Percentiles rank a stretch among this genome's conserved stretches.
phyloP scores from a whole-genome alignment of 2,797 vertebrate species.

The Hoplostethus atlanticus region DNA sequence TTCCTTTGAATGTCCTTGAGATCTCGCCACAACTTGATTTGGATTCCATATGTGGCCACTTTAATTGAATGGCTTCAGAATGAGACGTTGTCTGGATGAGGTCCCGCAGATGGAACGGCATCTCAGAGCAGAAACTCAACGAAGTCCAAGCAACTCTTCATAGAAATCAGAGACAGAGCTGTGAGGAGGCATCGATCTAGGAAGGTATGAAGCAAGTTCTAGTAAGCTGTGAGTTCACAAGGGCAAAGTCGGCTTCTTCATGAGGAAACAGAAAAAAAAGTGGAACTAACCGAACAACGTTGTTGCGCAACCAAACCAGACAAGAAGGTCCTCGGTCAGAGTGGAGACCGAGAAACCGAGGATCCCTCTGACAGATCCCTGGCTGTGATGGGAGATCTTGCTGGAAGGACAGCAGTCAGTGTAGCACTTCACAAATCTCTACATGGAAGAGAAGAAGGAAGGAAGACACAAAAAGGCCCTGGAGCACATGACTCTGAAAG shows the following conservation, averaged over 20 bases:
- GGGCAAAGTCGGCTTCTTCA: conserved; percentile 11
- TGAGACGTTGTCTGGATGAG: too few species aligned
- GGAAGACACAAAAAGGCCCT: conserved; percentile 36
- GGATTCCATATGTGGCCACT: too few species aligned
- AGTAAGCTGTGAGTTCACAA: conserved; percentile 20
- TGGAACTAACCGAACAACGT: background rate
- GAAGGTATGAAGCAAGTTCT: conserved; percentile 33
- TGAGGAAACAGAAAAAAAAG: conserved; percentile 48
- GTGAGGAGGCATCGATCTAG: conserved; percentile 4
- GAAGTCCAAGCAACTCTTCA: background rate
- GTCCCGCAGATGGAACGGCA: too few species aligned
- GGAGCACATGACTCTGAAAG: conserved; percentile 31
- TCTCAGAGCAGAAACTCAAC: too few species aligned
- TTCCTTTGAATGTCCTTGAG: background rate
- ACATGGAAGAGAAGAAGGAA: conserved; percentile 39
- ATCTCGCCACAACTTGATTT: too few species aligned
- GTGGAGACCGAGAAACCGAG: conserved; percentile 5
- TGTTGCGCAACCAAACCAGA: too few species aligned
- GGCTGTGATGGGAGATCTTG: conserved; percentile 39
- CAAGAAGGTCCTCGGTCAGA: too few species aligned
- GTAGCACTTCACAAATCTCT: conserved; percentile 55
- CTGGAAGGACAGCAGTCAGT: conserved; percentile 60
- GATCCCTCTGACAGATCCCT: conserved; percentile 43
- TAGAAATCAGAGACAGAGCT: background rate
- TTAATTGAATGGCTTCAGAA: too few species aligned